These are phyloP conservation scores for Ctenomys sociabilis DNA, from an alignment of 2,113 vertebrate genomes.

Conservation along the genomic window DNA sequence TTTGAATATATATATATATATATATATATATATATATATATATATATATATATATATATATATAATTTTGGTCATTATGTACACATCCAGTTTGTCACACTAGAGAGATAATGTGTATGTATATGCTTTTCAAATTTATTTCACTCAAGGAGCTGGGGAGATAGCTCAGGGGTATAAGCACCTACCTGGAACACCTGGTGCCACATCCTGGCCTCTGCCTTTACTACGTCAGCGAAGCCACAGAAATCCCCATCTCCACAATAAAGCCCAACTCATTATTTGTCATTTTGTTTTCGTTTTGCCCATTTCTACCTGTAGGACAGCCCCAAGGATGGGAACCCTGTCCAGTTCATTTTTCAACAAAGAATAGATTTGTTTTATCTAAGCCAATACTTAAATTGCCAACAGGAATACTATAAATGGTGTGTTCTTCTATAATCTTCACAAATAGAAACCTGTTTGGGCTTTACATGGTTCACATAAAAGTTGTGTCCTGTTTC, in stretches of 20 bases:
- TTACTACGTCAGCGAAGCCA: too few species aligned
- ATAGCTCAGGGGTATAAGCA: too few species aligned
- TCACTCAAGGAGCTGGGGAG: too few species aligned
- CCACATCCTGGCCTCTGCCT: not conserved
- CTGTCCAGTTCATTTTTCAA: not conserved
- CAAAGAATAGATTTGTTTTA: not conserved
- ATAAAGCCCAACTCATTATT: accelerated
- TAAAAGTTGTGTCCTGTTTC: not conserved
- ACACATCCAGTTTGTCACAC: too few species aligned
- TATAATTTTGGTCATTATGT: too few species aligned
- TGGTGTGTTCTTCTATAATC: accelerated
- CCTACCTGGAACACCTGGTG: not conserved
- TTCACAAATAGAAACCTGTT: not conserved
- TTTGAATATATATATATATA: too few species aligned
- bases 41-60: too few species aligned
- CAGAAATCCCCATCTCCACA: too few species aligned
- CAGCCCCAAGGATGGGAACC: not conserved
- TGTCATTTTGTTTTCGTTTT: too few species aligned
- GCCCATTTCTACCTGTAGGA: not conserved
- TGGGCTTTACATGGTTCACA: not conserved
- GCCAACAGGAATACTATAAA: not conserved
- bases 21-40: too few species aligned
- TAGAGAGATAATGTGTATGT: not conserved
- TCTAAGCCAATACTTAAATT: not conserved
- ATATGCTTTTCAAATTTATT: not conserved